These are phyloP conservation scores for Centropristis striata DNA, from an alignment of 2,113 vertebrate genomes.

Conservation along the genomic window DNA sequence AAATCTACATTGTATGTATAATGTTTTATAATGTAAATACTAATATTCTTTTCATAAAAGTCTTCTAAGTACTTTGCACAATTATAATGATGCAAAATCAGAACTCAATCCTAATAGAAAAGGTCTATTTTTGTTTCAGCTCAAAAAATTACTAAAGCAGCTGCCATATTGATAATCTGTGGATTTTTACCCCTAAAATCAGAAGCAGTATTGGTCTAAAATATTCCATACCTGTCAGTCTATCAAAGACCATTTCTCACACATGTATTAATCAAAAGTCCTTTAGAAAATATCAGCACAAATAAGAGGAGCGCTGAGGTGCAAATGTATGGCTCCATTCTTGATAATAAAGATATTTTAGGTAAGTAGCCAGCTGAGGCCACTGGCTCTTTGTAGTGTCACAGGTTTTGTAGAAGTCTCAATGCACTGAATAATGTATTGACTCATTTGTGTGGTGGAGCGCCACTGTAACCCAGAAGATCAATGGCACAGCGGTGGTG, in stretches of 20 bases:
- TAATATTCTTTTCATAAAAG: too few relatives aligned
- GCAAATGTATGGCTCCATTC: conserved; percentile 8
- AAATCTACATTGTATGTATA: too few relatives aligned
- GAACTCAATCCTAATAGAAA: too few relatives aligned
- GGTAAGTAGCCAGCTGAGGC: conserved; percentile 10
- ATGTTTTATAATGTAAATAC: too few relatives aligned
- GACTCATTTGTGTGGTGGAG: conserved; percentile 59
- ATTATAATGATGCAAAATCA: too few relatives aligned
- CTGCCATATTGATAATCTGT: too few relatives aligned
- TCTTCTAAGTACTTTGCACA: too few relatives aligned
- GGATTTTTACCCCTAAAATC: too few relatives aligned
- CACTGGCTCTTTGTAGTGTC: conserved; percentile 29
- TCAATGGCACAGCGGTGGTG: conserved; percentile 55
- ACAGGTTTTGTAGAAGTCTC: conserved; percentile 47
- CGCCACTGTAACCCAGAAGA: conserved; percentile 43
- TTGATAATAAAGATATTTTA: conserved; percentile 13
- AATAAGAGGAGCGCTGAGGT: not conserved
- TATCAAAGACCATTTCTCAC: not conserved
- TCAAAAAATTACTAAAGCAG: too few relatives aligned
- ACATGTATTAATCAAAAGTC: not conserved
- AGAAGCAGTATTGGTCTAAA: too few relatives aligned
- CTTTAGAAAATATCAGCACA: not conserved
- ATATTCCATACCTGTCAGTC: too few relatives aligned
- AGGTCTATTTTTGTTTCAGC: too few relatives aligned
- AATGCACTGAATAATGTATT: conserved; percentile 61